These are phyloP conservation scores for Panagrolaimus sp. DNA, from an alignment of 1,140 invertebrate genomes.

Conservation along the genomic window DNA sequence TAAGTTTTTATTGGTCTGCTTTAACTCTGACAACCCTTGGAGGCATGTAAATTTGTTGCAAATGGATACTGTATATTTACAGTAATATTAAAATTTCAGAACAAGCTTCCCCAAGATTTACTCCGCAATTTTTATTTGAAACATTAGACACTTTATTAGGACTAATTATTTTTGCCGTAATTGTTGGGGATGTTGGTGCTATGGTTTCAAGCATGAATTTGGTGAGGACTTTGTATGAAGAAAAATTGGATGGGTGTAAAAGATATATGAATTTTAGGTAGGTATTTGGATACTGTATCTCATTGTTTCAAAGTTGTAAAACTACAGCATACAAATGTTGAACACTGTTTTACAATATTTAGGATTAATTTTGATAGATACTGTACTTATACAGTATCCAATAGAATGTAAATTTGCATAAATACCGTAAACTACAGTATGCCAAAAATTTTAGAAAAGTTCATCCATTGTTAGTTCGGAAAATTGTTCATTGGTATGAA, in stretches of 20 bases:
- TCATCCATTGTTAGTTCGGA: constrained; percentile 63
- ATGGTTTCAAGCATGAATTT: constrained; percentile 97
- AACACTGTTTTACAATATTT: no score
- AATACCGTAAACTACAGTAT: no score
- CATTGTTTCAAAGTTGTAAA: no score
- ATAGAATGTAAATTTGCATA: no score
- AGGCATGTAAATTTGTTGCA: no score
- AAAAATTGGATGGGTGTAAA: constrained; percentile 86
- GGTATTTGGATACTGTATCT: no score
- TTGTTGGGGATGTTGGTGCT: constrained; percentile 82
- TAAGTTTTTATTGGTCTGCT: constrained; percentile 91
- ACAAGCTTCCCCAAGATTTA: constrained; percentile 67
- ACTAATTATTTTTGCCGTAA: constrained; percentile 75
- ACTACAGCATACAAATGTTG: no score
- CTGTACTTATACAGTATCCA: no score
- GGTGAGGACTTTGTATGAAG: constrained; percentile 81
- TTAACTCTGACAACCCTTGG: constrained; percentile 87
- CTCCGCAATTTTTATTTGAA: constrained; percentile 74
- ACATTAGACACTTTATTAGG: constrained; percentile 79
- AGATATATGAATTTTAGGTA: constrained; percentile 78
- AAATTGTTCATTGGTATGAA: constrained; percentile 85
- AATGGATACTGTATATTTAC: no score
- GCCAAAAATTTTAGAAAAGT: constrained; percentile 66
- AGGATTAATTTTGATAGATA: no score
- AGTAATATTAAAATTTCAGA: no score